A percentile compares a stretch with the other conserved stretches of the same genome.
These are phyloP conservation scores for Encarsia formosa DNA, from an alignment of 2,888 invertebrate species.

Conservation along the genomic window DNA sequence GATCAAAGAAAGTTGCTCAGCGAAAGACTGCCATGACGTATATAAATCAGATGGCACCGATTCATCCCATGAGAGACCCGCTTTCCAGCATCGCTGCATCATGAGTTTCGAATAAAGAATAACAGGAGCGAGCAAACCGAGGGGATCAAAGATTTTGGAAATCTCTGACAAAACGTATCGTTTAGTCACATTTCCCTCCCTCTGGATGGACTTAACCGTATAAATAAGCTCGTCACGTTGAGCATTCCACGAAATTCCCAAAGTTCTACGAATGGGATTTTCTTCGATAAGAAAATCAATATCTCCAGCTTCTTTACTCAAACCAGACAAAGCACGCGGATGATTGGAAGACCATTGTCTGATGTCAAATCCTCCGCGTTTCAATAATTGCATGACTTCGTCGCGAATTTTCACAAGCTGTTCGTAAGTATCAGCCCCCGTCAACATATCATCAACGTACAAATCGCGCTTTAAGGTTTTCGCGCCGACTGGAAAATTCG, in stretches of 20 bases:
- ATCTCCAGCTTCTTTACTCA: not conserved
- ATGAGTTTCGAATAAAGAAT: slow-evolving; percentile 11
- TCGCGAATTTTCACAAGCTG: slow-evolving; percentile 24
- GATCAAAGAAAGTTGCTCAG: slow-evolving; percentile 12
- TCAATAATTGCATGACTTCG: slow-evolving; percentile 1
- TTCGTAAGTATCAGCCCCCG: slow-evolving; percentile 13
- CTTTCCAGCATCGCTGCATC: slow-evolving; percentile 16
- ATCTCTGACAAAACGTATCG: slow-evolving; percentile 14
- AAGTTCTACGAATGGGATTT: not conserved
- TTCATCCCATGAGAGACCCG: slow-evolving; percentile 36
- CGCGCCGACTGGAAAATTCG: slow-evolving; percentile 24
- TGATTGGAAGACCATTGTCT: slow-evolving; percentile 1
- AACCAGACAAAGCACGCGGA: not conserved
- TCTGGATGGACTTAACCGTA: not conserved
- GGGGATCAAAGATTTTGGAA: slow-evolving; percentile 4
- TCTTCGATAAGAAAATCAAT: not conserved
- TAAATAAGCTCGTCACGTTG: slow-evolving; percentile 18
- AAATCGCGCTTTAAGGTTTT: slow-evolving; percentile 22
- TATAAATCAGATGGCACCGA: slow-evolving; percentile 26
- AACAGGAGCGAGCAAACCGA: slow-evolving; percentile 18
- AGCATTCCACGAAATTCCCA: slow-evolving; percentile 14
- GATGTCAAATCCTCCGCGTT: not conserved
- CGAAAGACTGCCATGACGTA: slow-evolving; percentile 12
- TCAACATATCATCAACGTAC: slow-evolving; percentile 31
- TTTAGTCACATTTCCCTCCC: slow-evolving; percentile 1